Conservation (phyloP, 2,797 vertebrate species). For the Sebastes variabilis region DNA sequence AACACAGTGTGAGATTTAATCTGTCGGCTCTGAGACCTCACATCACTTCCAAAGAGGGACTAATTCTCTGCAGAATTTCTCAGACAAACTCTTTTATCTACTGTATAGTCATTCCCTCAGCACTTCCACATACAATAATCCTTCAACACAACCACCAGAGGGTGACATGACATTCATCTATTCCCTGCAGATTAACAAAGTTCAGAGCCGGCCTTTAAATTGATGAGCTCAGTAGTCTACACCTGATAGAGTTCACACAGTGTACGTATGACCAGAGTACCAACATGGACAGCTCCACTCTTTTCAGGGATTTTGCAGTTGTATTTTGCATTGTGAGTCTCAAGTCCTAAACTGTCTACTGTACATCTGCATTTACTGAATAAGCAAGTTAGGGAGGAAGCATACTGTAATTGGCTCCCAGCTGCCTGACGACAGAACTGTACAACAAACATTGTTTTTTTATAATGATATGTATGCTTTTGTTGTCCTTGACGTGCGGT, state of each 20-base stretch:
- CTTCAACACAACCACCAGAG: background rate
- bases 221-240: background rate
- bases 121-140: background rate
- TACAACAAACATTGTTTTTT: background rate
- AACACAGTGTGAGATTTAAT: background rate
- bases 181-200: background rate
- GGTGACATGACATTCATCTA: background rate
- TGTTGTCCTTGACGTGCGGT: no score
- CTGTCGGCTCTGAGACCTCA: background rate
- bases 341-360: background rate
- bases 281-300: background rate
- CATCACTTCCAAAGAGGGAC: background rate
- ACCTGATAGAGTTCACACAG: background rate
- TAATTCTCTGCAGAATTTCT: background rate
- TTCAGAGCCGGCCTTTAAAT: background rate
- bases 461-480: no score
- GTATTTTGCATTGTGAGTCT: background rate
- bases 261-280: background rate
- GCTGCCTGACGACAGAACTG: conserved; percentile 9
- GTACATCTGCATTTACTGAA: background rate
- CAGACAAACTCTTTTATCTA: background rate
- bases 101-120: background rate
- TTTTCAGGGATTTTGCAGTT: background rate
- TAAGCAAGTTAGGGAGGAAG: background rate
- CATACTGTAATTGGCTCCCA: background rate